Evolutionary conservation across 92 coral and sea anemone species (phyloP), one percentile per base, ranked within the genome.

Genomic region (Scolanthus callimorphus): DNA sequence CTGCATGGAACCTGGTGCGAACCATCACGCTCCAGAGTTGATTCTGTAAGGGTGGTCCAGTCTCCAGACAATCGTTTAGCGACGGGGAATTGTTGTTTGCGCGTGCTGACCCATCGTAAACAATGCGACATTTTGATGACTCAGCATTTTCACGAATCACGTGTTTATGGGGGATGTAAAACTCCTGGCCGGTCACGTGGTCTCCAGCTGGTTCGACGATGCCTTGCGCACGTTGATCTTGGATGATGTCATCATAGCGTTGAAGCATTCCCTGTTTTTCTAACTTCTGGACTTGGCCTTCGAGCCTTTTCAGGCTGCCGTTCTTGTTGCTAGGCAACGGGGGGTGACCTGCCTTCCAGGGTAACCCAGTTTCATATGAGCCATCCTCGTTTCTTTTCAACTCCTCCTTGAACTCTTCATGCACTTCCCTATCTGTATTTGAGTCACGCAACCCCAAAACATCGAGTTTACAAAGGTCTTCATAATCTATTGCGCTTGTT

Each of bases 131-230:
- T 37, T 69, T 76, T 31, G 70, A 68, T 13, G 77, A 46, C 43
- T 47, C 70, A 17, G 70, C 55, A 1, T 59, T 57, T 20, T 70
- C 59, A 29, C 74, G 25, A 25, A 78, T 47, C 28, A 78, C 80
- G 4, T 68, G 63, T 56, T 72, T 79, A 62, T 79, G 76, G 25
- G 76, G 75, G 17, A 71, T 79, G 55, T 65, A 79, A 49, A 73
- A 73, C 25, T 79, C 76, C 55, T 56, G 29, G 1, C 59, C 63
- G 1, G 21, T 22, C 6, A 30, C 2, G 0, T 59, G 39, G 60
- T 31, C 23, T 6, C 65, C 73, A 43, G 67, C 72, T 30, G 15
- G 63, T 39, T 79, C 64, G 31, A 65, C 55, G 22, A 51, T 60
- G 12, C 71, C 81, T 47, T 19, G 64, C 52, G 55, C 26, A 48